phyloP scores from a whole-genome alignment of 1,140 invertebrate species.

The Drepana arcuata region DNA sequence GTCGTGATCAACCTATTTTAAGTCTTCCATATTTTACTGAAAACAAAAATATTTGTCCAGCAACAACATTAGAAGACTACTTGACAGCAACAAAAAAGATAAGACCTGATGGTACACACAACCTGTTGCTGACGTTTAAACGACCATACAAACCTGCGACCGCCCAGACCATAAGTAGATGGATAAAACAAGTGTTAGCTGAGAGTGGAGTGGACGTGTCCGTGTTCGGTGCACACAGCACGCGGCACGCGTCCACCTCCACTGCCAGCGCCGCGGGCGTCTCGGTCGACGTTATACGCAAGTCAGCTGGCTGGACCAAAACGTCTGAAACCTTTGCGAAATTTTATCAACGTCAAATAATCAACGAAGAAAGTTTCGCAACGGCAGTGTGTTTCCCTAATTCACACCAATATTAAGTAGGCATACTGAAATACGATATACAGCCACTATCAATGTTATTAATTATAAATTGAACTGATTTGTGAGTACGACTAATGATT shows the following conservation, averaged over 20 bases:
- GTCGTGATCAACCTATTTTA: not conserved
- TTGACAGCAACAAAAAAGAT: not conserved
- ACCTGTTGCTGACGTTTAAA: not conserved
- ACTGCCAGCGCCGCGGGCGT: not conserved
- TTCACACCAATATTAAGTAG: not conserved
- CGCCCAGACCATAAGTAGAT: conserved; percentile 1
- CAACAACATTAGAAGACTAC: not conserved
- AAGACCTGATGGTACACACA: not conserved
- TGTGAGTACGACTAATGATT: not conserved
- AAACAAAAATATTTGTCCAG: not conserved
- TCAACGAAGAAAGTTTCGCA: not conserved
- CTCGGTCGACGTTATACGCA: not conserved
- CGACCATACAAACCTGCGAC: not conserved
- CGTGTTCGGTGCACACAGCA: conserved; percentile 6
- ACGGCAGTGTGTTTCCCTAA: not conserved
- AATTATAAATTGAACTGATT: not conserved
- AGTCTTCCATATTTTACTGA: not conserved
- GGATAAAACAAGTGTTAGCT: conserved; percentile 3
- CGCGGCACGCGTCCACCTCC: conserved; percentile 6
- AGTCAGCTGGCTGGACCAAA: not conserved
- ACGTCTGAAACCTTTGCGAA: not conserved
- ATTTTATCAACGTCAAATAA: not conserved
- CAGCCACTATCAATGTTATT: not conserved
- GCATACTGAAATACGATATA: not conserved
- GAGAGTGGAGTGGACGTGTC: conserved; percentile 5